A percentile compares a stretch with the other conserved stretches of the same genome.
Evolutionary conservation across 2,888 invertebrate genomes (phyloP).

Genomic region (Fragum fragum): DNA sequence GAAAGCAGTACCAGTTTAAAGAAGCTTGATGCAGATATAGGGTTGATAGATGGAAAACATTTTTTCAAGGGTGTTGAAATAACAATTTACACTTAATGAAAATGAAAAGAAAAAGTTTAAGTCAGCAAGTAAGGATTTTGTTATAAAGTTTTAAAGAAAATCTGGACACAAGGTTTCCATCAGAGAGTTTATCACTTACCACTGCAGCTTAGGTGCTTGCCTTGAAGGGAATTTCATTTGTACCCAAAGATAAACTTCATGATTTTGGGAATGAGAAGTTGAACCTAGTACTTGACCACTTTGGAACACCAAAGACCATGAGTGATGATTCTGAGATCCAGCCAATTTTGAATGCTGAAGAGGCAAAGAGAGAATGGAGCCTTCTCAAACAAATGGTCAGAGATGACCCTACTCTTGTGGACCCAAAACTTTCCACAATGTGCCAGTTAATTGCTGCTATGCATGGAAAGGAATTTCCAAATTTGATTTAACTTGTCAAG

Average conservation of each 20-base stretch:
- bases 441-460: conserved; percentile 10
- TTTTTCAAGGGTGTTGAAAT: conserved; percentile 20
- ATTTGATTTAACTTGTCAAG: conserved; percentile 1
- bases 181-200: conserved; percentile 24
- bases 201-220: conserved; percentile 23
- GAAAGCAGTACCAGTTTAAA: too few species aligned
- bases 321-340: too few species aligned
- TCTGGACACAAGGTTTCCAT: conserved; percentile 30
- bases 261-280: conserved; percentile 1
- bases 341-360: conserved; percentile 5
- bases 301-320: too few species aligned
- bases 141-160: too few species aligned
- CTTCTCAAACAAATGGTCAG: too few species aligned
- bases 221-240: conserved; percentile 14
- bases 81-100: not conserved
- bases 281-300: conserved; percentile 11
- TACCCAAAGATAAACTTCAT: not conserved
- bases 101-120: too few species aligned
- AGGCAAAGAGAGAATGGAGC: not conserved
- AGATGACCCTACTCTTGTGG: conserved; percentile 7
- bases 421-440: conserved; percentile 14
- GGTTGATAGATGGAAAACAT: too few species aligned
- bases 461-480: conserved; percentile 6
- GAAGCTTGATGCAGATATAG: too few species aligned
- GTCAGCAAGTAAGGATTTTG: too few species aligned